phyloP scores from a whole-genome alignment of 2,888 invertebrate genomes.

The Habrosyne pyritoides region DNA sequence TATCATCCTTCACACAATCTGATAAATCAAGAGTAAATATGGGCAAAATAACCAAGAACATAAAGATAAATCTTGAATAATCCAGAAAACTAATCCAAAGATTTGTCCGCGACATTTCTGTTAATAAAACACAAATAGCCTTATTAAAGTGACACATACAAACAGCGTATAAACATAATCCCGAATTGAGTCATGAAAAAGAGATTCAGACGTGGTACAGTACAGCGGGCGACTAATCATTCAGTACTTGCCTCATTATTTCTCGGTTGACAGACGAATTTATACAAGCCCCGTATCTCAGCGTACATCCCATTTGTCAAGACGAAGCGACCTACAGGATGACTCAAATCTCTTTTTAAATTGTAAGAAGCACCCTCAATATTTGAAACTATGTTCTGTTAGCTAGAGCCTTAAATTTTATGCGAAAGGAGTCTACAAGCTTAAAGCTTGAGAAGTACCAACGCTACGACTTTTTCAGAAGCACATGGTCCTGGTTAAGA shows the following conservation, averaged over 20 bases:
- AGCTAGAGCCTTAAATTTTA: no score
- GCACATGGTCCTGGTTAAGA: no score
- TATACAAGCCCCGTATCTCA: slow-evolving; percentile 43
- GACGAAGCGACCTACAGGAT: slow-evolving; percentile 12
- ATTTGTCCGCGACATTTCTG: not conserved
- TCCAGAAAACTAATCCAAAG: not conserved
- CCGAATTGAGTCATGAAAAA: slow-evolving; percentile 35
- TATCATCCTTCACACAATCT: no score
- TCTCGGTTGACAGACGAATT: slow-evolving; percentile 58
- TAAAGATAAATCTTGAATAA: not conserved
- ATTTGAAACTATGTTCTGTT: no score
- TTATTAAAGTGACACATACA: slow-evolving; percentile 4
- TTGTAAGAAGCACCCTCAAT: no score
- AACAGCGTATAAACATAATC: slow-evolving; percentile 15
- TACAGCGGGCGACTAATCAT: slow-evolving; percentile 42
- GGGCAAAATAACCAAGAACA: not conserved
- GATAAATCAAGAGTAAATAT: not conserved
- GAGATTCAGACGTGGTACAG: slow-evolving; percentile 17
- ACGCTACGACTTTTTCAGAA: no score
- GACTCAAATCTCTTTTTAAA: no score
- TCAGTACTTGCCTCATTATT: slow-evolving; percentile 56
- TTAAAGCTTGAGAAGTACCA: no score
- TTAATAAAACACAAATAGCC: not conserved
- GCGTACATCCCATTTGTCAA: slow-evolving; percentile 51
- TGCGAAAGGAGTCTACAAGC: no score